These are phyloP conservation scores for Pseudorasbora parva DNA, from an alignment of 2,113 vertebrate species.

Conservation along the genomic window DNA sequence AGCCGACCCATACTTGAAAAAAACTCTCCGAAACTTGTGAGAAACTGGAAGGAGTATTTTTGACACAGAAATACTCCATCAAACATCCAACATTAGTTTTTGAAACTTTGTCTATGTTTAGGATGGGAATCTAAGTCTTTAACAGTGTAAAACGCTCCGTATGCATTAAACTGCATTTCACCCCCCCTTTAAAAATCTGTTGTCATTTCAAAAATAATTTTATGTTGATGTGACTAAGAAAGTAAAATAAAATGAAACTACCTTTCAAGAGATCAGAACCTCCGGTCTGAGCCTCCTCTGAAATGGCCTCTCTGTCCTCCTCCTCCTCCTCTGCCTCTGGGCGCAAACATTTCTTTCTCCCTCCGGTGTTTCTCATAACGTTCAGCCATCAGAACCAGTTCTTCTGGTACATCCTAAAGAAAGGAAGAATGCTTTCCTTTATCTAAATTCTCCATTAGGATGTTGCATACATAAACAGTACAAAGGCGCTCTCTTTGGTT, in stretches of 20 bases:
- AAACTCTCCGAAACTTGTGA: too few relatives aligned
- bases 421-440: not conserved
- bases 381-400: constrained; percentile 88
- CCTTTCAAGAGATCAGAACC: constrained; percentile 60
- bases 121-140: too few relatives aligned
- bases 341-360: constrained; percentile 71
- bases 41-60: too few relatives aligned
- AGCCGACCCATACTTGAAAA: too few relatives aligned
- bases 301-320: constrained; percentile 47
- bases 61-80: too few relatives aligned
- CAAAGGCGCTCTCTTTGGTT: not conserved
- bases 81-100: too few relatives aligned
- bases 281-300: constrained; percentile 51
- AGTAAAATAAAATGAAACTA: not conserved
- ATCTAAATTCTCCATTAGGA: not conserved
- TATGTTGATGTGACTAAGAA: not conserved
- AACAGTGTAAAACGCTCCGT: too few relatives aligned
- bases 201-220: not conserved
- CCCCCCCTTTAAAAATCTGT: too few relatives aligned
- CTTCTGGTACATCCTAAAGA: constrained; percentile 82
- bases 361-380: constrained; percentile 83
- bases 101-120: too few relatives aligned
- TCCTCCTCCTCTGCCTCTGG: constrained; percentile 54
- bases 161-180: too few relatives aligned
- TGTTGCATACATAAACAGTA: not conserved